Evolutionary conservation across 1,140 invertebrate species (phyloP).

Genomic region (Triops longicaudatus): DNA sequence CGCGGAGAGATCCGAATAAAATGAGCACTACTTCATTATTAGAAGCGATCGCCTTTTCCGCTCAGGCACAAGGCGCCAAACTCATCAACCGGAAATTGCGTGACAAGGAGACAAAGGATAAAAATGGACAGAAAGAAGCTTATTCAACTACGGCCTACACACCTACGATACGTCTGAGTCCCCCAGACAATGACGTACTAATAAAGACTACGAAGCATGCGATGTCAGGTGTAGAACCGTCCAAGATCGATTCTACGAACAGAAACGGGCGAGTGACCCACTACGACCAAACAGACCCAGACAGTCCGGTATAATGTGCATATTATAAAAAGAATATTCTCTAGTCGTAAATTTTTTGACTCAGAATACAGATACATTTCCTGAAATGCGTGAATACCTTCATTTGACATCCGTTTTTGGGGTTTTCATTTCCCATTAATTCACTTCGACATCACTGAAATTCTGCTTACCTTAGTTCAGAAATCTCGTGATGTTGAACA

Average conservation of each 20-base stretch:
- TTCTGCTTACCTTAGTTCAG: no score
- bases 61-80: not conserved
- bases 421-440: not conserved
- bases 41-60: conserved; percentile 20
- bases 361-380: not conserved
- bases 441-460: no score
- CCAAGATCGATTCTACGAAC: not conserved
- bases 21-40: conserved; percentile 26
- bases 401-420: not conserved
- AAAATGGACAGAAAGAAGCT: not conserved
- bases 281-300: not conserved
- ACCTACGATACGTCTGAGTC: not conserved
- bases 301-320: not conserved
- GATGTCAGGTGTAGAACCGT: not conserved
- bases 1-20: conserved; percentile 19
- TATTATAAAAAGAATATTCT: not conserved
- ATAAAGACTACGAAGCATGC: not conserved
- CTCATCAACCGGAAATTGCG: conserved; percentile 11
- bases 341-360: not conserved
- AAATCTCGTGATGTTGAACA: no score
- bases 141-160: not conserved
- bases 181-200: not conserved
- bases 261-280: not conserved
- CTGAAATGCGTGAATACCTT: not conserved
- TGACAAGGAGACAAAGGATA: not conserved